Conservation (phyloP, 2,888 invertebrate species). For the Acanthosepion esculentum region DNA sequence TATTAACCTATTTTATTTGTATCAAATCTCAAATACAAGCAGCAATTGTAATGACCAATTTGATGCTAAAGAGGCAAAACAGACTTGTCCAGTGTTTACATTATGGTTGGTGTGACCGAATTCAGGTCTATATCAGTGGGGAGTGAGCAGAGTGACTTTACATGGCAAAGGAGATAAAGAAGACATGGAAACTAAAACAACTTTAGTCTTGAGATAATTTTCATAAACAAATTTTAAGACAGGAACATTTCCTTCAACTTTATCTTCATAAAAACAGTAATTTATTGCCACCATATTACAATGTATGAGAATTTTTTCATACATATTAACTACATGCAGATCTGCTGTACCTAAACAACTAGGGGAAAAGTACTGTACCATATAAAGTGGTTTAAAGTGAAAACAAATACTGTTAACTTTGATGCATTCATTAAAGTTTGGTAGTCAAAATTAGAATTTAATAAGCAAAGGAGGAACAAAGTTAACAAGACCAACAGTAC, state of each 20-base stretch:
- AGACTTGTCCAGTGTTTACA: background rate
- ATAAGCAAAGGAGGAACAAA: too few relatives aligned
- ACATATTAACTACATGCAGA: too few relatives aligned
- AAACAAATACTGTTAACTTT: too few relatives aligned
- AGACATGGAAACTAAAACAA: background rate
- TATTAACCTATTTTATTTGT: background rate
- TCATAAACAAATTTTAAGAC: background rate
- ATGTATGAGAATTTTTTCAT: background rate
- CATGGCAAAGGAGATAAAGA: background rate
- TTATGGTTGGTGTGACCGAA: background rate
- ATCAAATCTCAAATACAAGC: background rate
- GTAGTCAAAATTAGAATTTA: too few relatives aligned
- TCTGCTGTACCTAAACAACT: too few relatives aligned
- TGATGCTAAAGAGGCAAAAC: background rate
- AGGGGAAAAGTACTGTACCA: too few relatives aligned
- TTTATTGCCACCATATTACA: background rate
- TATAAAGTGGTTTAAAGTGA: too few relatives aligned
- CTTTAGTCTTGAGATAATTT: background rate
- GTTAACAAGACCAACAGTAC: too few relatives aligned
- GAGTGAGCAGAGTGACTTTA: background rate
- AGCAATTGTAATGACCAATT: slow-evolving; percentile 2
- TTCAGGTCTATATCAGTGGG: background rate
- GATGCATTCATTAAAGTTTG: too few relatives aligned
- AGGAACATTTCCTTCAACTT: background rate
- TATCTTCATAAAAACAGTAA: background rate